Base-by-base conservation (phyloP, 2,113 vertebrate genomes). In the Pseudorhombus dupliciocellatus region DNA sequence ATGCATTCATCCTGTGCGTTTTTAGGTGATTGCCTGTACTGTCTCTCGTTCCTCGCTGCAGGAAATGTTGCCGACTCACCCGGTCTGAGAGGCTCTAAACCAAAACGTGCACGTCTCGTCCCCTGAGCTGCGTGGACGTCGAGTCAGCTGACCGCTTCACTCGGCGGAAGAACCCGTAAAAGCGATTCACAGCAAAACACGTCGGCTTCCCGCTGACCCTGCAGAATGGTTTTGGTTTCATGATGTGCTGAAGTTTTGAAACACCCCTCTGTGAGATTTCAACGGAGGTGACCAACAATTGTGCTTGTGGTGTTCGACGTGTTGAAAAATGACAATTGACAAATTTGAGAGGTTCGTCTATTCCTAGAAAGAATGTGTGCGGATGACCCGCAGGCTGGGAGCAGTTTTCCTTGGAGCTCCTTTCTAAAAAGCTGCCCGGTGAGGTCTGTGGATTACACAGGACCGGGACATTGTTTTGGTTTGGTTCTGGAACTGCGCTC, bases 271-370 rank as follows among this genome's bases (percentile, higher is more conserved):
- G 58, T n/a, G 46, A 70, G 62, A 50, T 63, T 67, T 57, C 58
- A 58, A 61, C 62, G 42, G 75, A 79, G 75, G 75, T 59, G 52
- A 68, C 72, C 56, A 58, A 58, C 40, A 76, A 52, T 62, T 46
- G n/a, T 75, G 77, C 69, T 61, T 66, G 79, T 37, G 75, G 76
- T 84, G 60, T 52, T 83, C 50, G 53, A 83, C 44, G 74, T 78
- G 82, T 78, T 74, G 77, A 81, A 79, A 74, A 77, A 79, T 83
- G 63, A 73, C 77, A 76, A 67, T 53, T 64, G 63, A 67, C 77
- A 67, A 59, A 70, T 40, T 70, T 58, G 25, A 66, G 34, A 37
- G 10, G 11, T 37, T 37, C 30, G 6, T 75, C 74, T 85, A 80
- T 87, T 87, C 69, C 62, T 60, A 78, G 73, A 69, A 78, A 66